Conservation (phyloP, 2,888 invertebrate genomes). For the Coleophora deauratella region DNA sequence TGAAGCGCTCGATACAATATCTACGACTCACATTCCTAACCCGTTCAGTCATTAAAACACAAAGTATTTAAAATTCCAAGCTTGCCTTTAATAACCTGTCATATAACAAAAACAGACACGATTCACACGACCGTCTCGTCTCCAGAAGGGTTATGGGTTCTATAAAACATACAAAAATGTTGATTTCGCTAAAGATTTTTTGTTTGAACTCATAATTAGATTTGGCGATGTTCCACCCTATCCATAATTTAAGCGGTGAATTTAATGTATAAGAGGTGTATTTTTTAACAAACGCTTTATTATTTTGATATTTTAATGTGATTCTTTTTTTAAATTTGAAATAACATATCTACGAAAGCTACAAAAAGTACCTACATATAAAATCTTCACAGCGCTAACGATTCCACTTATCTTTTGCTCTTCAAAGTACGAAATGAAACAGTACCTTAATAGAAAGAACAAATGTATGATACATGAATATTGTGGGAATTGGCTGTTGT, state of each 20-base stretch:
- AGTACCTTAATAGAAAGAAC: no score
- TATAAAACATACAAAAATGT: conserved; percentile 52
- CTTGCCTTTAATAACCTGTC: conserved; percentile 23
- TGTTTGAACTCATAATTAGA: conserved; percentile 63
- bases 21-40: background rate
- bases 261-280: conserved; percentile 24
- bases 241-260: conserved; percentile 28
- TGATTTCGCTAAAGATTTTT: conserved; percentile 41
- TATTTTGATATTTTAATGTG: no score
- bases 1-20: background rate
- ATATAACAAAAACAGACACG: conserved; percentile 17
- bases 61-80: conserved; percentile 9
- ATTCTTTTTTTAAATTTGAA: no score
- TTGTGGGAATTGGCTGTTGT: no score
- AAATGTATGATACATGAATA: no score
- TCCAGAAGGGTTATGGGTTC: conserved; percentile 19
- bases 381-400: no score
- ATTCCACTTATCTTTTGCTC: no score
- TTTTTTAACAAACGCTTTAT: no score
- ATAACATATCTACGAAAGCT: no score
- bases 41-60: background rate
- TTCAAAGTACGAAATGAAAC: no score
- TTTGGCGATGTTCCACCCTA: conserved; percentile 63
- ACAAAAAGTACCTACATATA: no score
- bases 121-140: conserved; percentile 34